Conservation (phyloP, 2,888 invertebrate genomes). For the Celastrina argiolus region DNA sequence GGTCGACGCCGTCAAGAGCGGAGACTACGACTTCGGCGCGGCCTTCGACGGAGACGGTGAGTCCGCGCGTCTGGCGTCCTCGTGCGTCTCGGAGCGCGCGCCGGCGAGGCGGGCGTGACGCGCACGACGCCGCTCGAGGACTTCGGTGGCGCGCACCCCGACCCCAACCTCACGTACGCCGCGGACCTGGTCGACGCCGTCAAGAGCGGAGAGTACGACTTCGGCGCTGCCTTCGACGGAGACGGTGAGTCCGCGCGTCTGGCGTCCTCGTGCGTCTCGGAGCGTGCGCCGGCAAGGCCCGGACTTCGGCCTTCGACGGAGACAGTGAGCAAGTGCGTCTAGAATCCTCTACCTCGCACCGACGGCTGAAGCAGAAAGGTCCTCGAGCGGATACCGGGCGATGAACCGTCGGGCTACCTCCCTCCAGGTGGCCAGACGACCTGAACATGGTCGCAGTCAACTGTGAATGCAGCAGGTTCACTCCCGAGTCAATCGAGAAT, state of each 20-base stretch:
- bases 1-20: slow-evolving; percentile 81
- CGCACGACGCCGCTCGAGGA: slow-evolving; percentile 91
- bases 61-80: slow-evolving; percentile 85
- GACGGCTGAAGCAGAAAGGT: too few species aligned
- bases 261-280: slow-evolving; percentile 90
- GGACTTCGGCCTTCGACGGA: slow-evolving; percentile 97
- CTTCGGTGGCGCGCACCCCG: slow-evolving; percentile 97
- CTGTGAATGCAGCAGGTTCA: too few species aligned
- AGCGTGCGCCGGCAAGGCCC: slow-evolving; percentile 85
- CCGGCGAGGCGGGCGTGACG: slow-evolving; percentile 82
- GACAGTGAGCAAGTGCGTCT: slow-evolving; percentile 91
- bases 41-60: slow-evolving; percentile 99
- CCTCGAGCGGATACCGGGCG: too few species aligned
- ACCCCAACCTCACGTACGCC: slow-evolving; percentile 96
- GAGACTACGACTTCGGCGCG: slow-evolving; percentile 86
- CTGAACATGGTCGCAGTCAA: too few species aligned
- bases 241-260: slow-evolving; percentile 88
- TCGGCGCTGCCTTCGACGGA: slow-evolving; percentile 99
- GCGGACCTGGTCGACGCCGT: slow-evolving; percentile 86
- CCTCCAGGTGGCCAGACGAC: too few species aligned
- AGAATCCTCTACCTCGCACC: too few species aligned
- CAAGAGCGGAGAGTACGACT: slow-evolving; percentile 76
- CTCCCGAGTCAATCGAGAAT: too few species aligned
- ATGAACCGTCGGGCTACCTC: too few species aligned
- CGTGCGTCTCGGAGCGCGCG: slow-evolving; percentile 90